Percentiles rank a stretch among this genome's conserved stretches.
phyloP scores from a whole-genome alignment of 2,888 invertebrate genomes.

The Neoaliturus tenellus region DNA sequence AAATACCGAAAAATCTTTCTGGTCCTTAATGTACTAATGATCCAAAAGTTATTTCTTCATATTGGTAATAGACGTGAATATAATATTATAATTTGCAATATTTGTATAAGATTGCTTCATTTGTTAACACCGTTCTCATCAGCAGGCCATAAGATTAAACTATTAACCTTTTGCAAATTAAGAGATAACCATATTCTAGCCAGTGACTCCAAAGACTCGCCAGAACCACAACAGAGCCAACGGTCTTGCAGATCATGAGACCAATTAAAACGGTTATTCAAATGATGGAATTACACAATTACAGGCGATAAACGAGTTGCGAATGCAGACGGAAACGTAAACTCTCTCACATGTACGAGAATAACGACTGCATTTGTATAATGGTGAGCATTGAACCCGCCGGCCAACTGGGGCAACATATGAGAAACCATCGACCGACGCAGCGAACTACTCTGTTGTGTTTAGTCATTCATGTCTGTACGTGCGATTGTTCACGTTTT shows the following conservation, averaged over 20 bases:
- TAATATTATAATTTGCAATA: no score
- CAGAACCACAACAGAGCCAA: background rate
- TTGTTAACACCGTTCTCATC: no score
- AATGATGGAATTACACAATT: slow-evolving; percentile 43
- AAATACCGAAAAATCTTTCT: no score
- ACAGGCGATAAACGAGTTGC: slow-evolving; percentile 36
- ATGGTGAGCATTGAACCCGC: slow-evolving; percentile 27
- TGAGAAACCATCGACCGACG: background rate
- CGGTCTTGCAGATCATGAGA: background rate
- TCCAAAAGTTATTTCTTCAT: no score
- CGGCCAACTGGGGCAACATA: slow-evolving; percentile 1
- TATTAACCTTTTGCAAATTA: no score
- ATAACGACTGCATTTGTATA: slow-evolving; percentile 33
- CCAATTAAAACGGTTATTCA: slow-evolving; percentile 52
- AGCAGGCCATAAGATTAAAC: no score
- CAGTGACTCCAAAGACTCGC: no score
- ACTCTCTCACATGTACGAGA: background rate
- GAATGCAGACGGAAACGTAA: slow-evolving; percentile 33
- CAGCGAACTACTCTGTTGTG: background rate
- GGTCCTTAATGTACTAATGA: no score
- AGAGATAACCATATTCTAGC: no score
- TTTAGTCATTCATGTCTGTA: background rate
- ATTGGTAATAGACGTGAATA: no score
- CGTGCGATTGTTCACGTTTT: background rate
- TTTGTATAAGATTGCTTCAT: no score